These are phyloP conservation scores for Anhinga rufa DNA, from an alignment of 2,113 vertebrate genomes.

Conservation along the genomic window DNA sequence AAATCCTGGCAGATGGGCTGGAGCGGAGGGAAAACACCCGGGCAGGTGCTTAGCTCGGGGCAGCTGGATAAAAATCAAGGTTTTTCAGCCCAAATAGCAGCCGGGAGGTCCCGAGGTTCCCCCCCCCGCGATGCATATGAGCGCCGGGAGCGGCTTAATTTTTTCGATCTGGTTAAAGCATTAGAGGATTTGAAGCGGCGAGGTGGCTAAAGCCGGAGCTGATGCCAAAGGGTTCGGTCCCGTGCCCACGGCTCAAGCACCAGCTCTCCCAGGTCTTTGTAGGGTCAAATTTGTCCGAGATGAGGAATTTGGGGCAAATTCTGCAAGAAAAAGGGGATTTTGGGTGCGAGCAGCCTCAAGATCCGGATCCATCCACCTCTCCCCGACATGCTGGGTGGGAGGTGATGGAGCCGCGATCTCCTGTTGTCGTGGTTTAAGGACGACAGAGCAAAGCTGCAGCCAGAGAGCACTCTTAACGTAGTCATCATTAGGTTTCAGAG, in stretches of 20 bases:
- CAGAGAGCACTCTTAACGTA: fast-evolving
- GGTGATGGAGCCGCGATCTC: not conserved
- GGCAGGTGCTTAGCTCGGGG: slow-evolving; percentile 48
- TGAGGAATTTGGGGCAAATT: not conserved
- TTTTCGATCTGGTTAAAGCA: slow-evolving; percentile 65
- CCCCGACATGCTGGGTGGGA: fast-evolving
- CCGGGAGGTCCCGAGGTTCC: not conserved
- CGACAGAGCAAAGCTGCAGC: not conserved
- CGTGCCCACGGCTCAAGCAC: not conserved
- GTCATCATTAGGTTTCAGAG: not conserved
- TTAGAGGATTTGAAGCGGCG: slow-evolving; percentile 43
- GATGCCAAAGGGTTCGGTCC: not conserved
- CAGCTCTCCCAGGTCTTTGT: not conserved
- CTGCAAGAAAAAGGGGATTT: not conserved
- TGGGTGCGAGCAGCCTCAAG: fast-evolving
- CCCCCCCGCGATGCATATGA: not conserved
- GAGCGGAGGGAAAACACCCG: not conserved
- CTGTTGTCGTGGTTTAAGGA: fast-evolving
- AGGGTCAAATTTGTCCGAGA: fast-evolving
- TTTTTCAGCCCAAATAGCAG: not conserved
- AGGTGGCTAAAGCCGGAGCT: slow-evolving; percentile 31
- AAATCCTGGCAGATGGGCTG: slow-evolving; percentile 26
- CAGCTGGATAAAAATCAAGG: not conserved
- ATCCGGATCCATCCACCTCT: fast-evolving
- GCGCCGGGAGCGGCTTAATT: slow-evolving; percentile 35